phyloP scores from a whole-genome alignment of 2,888 invertebrate species.

The Parascotia fuliginaria region DNA sequence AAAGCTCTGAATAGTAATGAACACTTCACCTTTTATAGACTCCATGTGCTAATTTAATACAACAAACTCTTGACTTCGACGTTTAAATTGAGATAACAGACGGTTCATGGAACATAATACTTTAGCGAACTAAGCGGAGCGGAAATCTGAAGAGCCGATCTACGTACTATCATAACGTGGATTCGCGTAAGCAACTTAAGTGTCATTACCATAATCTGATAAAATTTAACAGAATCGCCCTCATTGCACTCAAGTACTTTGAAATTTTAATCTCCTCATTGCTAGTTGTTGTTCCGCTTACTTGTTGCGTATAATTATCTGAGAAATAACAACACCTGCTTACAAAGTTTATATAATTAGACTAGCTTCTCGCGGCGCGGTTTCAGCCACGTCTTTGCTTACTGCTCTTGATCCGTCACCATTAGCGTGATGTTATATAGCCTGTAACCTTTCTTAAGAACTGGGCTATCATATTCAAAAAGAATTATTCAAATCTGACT shows the following conservation, averaged over 20 bases:
- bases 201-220: constrained; percentile 20
- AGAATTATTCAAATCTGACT: too few species aligned
- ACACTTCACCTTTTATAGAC: too few species aligned
- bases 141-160: constrained; percentile 51
- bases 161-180: constrained; percentile 43
- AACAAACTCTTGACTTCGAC: constrained; percentile 11
- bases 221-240: constrained; percentile 24
- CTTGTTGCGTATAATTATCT: constrained; percentile 13
- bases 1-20: too few species aligned
- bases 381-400: too few species aligned
- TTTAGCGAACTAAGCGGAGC: constrained; percentile 28
- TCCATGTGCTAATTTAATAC: constrained; percentile 8
- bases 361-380: too few species aligned
- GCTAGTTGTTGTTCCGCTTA: constrained; percentile 9
- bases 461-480: too few species aligned
- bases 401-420: too few species aligned
- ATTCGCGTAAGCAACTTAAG: constrained; percentile 40
- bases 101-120: constrained; percentile 32
- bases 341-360: neutral
- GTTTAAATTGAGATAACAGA: constrained; percentile 14
- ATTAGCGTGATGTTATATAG: too few species aligned
- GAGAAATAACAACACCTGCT: neutral
- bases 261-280: constrained; percentile 11
- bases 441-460: too few species aligned
- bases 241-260: constrained; percentile 5